These are phyloP conservation scores for Cromileptes altivelis DNA, from an alignment of 2,113 vertebrate species.

Conservation along the genomic window DNA sequence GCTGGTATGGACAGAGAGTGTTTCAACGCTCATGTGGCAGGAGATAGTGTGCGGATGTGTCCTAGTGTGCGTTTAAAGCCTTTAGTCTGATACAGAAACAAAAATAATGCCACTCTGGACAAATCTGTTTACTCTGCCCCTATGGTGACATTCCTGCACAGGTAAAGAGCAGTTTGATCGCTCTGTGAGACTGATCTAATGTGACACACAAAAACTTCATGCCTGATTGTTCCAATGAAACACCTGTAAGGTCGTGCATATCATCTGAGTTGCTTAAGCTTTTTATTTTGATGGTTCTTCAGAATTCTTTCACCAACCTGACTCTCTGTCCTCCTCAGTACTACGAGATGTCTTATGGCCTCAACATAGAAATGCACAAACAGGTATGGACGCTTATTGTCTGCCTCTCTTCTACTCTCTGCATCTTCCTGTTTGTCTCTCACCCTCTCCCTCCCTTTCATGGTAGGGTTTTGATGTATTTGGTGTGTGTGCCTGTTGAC, in stretches of 20 bases:
- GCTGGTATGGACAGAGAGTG: no score
- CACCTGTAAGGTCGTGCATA: neutral
- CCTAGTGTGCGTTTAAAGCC: neutral
- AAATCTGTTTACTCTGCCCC: neutral
- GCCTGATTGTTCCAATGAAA: neutral
- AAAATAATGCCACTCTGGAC: neutral
- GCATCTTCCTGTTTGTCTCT: conserved; percentile 43
- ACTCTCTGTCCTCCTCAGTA: conserved; percentile 85
- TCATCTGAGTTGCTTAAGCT: neutral
- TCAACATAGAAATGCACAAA: conserved; percentile 86
- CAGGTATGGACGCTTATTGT: conserved; percentile 73
- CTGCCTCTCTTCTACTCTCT: conserved; percentile 24
- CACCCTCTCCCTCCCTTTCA: neutral
- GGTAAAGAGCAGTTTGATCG: neutral
- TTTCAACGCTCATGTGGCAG: no score
- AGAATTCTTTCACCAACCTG: conserved; percentile 68
- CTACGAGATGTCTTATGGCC: conserved; percentile 83
- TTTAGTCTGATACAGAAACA: neutral
- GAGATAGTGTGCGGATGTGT: no score
- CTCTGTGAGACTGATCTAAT: neutral
- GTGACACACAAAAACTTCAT: neutral
- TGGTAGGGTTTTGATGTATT: conserved; percentile 65
- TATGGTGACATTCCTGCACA: neutral
- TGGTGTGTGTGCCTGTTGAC: conserved; percentile 52
- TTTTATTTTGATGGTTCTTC: conserved; percentile 10